Base-by-base conservation (phyloP, 2,888 invertebrate species). In the Drosophila cracens region DNA sequence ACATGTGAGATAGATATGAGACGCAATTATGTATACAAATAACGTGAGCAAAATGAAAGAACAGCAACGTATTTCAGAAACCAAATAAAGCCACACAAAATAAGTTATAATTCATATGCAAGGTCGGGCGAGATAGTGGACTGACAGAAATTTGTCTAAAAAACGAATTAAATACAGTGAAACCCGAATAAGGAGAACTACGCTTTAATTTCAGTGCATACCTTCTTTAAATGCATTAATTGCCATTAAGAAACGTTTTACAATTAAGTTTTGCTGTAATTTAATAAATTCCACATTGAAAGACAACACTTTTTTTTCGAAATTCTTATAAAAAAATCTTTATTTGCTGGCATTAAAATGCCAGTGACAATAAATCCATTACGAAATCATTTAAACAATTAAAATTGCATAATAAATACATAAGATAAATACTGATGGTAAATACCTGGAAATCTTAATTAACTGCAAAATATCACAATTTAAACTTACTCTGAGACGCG, bases 401-500 rank as follows among this genome's bases (percentile, higher is more conserved):
- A 85, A 87, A 88, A 87, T 88, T 84, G 81, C 84, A 88, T 83
- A 83, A 87, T 86, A 88, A 88, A 88, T 87, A 87, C 82, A 65
- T 79, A 74, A 65, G 83, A 82, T 84, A 87, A 86, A 87, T 86
- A 86, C 85, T 87, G 87, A 76, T 76, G 81, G 71, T 78, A 83
- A 82, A 82, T 86, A 87, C 85, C 85, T 83, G 85, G 85, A 86
- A 86, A 85, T 79, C 85, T 83, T 87, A 87, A 87, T 86, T 87
- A 87, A 80, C 85, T 87, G 85, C 87, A 86, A 87, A 86, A 87
- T 87, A 87, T 87, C 87, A 87, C 87, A 87, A 87, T 84, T 86
- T 61, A 36, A 69, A 76, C 76, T 79, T 79, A 76, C n/a, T 38
- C 74, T 56, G 61, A 83, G 79, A 66, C 46, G 46, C 52, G 34